Base-by-base conservation (phyloP, 1,140 invertebrate genomes). In the Bursaphelenchus mucronatus region DNA sequence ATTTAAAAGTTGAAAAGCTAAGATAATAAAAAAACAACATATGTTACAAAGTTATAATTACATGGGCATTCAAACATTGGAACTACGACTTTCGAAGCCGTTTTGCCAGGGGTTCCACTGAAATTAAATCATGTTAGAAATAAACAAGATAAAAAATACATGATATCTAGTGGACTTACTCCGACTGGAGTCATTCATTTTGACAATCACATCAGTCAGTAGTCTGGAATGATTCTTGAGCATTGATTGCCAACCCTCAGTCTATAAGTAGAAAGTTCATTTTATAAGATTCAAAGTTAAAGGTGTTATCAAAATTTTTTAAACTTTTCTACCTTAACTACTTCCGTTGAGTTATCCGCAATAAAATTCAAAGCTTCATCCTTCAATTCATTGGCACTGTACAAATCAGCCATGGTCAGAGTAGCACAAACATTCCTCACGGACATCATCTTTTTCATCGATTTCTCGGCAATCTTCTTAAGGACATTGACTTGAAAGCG, bases 381-480 rank as follows among this genome's bases (percentile, higher is more conserved):
- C 53, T 81, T 80, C 30, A 80, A 61, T n/a, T 78, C 75, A 9
- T 49, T 21, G 39, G 80, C 63, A 49, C 68, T 73, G 41, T 80
- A 76, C 68, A 81, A 70, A 53, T 80, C 78, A 11, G 78, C 78
- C 41, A 66, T 53, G 10, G 76, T 65, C 10, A 80, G 62, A 59
- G 70, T 71, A 0, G 66, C 55, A 51, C 79, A 80, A 10, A 80
- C 79, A 19, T 71, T 80, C 6, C 67, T 8, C 47, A 19, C 52
- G 19, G 8, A 54, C 49, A 65, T 44, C 10, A 11, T 15, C 40
- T 10, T n/a, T 9, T 45, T n/a, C n/a, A 61, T 54, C 17, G 78
- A 71, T 45, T 71, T 66, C 44, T 80, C 75, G 21, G 78, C 79
- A 50, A 78, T 61, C 9, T 81, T 72, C 40, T 81, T 81, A 7